These are phyloP conservation scores for Drosophila lutescens DNA, from an alignment of 2,888 invertebrate genomes.

Conservation along the genomic window DNA sequence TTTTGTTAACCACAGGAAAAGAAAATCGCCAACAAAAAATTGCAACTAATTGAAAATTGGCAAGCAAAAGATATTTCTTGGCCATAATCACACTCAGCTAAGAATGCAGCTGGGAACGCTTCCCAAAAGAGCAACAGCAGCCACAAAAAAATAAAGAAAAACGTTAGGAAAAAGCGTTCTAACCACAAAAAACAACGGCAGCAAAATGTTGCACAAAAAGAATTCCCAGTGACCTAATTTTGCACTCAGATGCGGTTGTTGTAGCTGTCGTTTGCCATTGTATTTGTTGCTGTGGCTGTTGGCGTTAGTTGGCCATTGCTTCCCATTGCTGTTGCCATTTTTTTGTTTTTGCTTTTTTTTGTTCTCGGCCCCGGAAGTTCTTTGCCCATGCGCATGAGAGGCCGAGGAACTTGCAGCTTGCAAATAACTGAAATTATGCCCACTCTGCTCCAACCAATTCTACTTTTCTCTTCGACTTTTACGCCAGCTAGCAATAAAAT, in stretches of 20 bases:
- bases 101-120: constrained; percentile 42
- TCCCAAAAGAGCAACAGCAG: constrained; percentile 37
- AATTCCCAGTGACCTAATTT: constrained; percentile 78
- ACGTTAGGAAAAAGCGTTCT: constrained; percentile 68
- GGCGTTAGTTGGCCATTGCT: constrained; percentile 67
- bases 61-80: constrained; percentile 58
- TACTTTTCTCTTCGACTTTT: constrained; percentile 16
- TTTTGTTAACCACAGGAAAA: constrained; percentile 35
- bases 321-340: constrained; percentile 20
- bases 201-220: constrained; percentile 68
- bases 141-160: constrained; percentile 40
- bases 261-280: constrained; percentile 44
- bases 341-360: constrained; percentile 29
- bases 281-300: constrained; percentile 56
- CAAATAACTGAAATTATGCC: constrained; percentile 74
- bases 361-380: constrained; percentile 73
- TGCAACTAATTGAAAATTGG: constrained; percentile 75
- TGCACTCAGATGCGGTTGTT: constrained; percentile 60
- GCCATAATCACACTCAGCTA: constrained; percentile 57
- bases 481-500: constrained; percentile 28
- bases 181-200: constrained; percentile 68
- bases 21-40: constrained; percentile 33
- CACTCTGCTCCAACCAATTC: constrained; percentile 16
- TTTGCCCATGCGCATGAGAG: constrained; percentile 70
- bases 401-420: constrained; percentile 65